Evolutionary conservation across 2,888 invertebrate genomes (phyloP), one percentile per base, ranked within the genome.

Genomic region (Phania funesta): DNA sequence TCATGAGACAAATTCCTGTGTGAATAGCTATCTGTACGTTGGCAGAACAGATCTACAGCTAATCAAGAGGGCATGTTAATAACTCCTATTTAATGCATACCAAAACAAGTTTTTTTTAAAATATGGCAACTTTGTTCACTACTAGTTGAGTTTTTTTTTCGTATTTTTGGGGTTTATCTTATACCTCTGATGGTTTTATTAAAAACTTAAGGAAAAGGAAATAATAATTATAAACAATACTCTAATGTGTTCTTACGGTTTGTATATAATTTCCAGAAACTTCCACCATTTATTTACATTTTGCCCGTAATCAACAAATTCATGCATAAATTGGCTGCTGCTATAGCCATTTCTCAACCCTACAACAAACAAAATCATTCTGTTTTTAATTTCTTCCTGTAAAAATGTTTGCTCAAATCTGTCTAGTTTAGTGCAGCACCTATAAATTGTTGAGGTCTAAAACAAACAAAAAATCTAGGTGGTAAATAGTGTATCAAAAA

Each of bases 211-310:
- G 18, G n/a, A 74, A 75, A 77, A 58, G 7, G 29, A 16, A 54
- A 52, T 35, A 67, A 22, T 58, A 52, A 68, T 35, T 9, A 32
- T 64, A 50, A 35, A 48, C 60, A 52, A 58, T 64, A 58, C 26
- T 75, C 82, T 82, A 82, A 82, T 82, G 82, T 78, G 70, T 70
- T 65, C 78, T 67, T 82, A 82, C 82, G 82, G 82, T 82, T 82
- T 78, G 82, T 82, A 82, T 82, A 50, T 48, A 35, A 67, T 73
- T 74, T 81, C 38, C 46, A 78, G 70, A 70, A 68, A 38, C 8
- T 0, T 35, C 13, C 41, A 65, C 16, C 44, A 35, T 58, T 78
- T 77, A 70, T 73, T 75, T 82, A 70, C 77, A 64, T 82, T 76
- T 78, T 78, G 78, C 74, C 78, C 78, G 52, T 74, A 62, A 74